Evolutionary conservation across 2,113 vertebrate species (phyloP), one percentile per base, ranked within the genome.

Genomic region (Centropristis striata): DNA sequence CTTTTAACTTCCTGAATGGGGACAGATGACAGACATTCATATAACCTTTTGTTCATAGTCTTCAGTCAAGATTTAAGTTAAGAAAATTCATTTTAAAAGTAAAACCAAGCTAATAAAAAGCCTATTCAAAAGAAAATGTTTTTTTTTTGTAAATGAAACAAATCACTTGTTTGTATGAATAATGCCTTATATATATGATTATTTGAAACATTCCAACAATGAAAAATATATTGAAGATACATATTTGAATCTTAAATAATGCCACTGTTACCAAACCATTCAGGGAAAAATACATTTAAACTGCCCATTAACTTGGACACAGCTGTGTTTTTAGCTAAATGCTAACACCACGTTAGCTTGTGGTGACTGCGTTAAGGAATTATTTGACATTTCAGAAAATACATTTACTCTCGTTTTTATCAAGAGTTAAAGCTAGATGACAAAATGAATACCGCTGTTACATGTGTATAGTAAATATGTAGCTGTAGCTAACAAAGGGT

Each of bases 1-100:
- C 88, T 84, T 90, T 83, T 75, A 70, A 89, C 85, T 89, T 89
- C 91, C 92, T 89, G 87, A 68, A 71, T 44, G 71, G 64, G 37
- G 83, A 85, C 84, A 81, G 76, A 86, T 87, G 86, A 90, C 75
- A 91, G 90, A 71, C 77, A 20, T 60, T 88, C 61, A 88, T 71
- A 90, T 85, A 86, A 87, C 51, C 65, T 89, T 87, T 83, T n/a
- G 25, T 69, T 80, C 57, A 57, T 63, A 51, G 70, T 72, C 68
- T 90, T 73, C 68, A 67, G 58, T 77, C 72, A 42, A 63, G 68
- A 87, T 87, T 75, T 41, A 18, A 81, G 39, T 65, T 75, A 61
- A 72, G 53, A 41, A 16, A 61, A 49, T 55, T 60, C 0, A 71
- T 77, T 81, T 67, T 1, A 78, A 67, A 71, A 60, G 67, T n/a